These are phyloP conservation scores for Nothobranchius furzeri DNA, from an alignment of 2,113 vertebrate genomes.

Conservation along the genomic window DNA sequence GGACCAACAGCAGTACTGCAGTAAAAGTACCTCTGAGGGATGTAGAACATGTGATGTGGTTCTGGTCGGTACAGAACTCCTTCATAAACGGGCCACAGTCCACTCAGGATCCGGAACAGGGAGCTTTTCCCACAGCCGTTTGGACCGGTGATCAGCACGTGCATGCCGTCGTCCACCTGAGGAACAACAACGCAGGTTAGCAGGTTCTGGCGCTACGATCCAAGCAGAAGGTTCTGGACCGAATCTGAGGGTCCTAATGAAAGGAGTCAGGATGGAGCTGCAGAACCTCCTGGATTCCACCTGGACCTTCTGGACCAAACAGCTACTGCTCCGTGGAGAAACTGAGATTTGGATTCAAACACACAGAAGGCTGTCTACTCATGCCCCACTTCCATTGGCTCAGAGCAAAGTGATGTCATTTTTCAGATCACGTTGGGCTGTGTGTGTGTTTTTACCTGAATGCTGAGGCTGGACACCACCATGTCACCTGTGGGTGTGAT, in stretches of 20 bases:
- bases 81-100: conserved; percentile 95
- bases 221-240: no score
- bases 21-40: conserved; percentile 89
- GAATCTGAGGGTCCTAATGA: no score
- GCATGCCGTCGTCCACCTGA: conserved; percentile 95
- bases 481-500: conserved; percentile 96
- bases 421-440: background rate
- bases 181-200: background rate
- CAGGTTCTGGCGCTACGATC: background rate
- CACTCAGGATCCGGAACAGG: conserved; percentile 94
- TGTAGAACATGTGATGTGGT: conserved; percentile 96
- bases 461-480: conserved; percentile 93
- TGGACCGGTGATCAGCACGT: conserved; percentile 95
- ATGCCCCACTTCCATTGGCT: background rate
- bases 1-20: background rate
- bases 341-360: no score
- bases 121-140: conserved; percentile 99
- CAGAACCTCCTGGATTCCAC: no score
- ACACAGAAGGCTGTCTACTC: no score
- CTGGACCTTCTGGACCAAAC: no score
- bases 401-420: background rate
- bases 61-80: conserved; percentile 91
- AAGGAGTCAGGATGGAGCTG: no score
- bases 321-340: no score
- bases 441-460: conserved; percentile 83